A percentile compares a stretch with the other conserved stretches of the same genome.
These are phyloP conservation scores for Aurelia sp. DNA, from an alignment of 30 jellyfish, hydroid and myxozoan genomes.

Conservation along the genomic window DNA sequence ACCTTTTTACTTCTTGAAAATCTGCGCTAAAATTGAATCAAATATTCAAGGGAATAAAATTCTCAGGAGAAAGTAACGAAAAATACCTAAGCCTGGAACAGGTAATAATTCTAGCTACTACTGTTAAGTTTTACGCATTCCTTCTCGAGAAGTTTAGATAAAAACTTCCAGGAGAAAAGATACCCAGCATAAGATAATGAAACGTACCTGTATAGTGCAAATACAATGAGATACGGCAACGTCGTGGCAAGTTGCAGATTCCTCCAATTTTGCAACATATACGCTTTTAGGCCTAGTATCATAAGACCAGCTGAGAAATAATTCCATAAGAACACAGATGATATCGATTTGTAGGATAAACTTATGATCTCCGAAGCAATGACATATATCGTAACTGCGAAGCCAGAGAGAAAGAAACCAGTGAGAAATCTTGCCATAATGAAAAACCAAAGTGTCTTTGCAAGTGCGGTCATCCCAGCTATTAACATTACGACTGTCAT, in stretches of 20 bases:
- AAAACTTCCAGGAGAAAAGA: too few species aligned
- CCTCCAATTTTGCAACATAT: constrained; percentile 71
- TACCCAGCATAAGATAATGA: too few species aligned
- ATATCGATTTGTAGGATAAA: constrained; percentile 25
- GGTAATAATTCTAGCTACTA: too few species aligned
- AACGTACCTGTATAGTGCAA: constrained; percentile 42
- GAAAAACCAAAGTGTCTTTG: constrained; percentile 71
- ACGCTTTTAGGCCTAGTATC: constrained; percentile 71
- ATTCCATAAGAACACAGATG: constrained; percentile 54
- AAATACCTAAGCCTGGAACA: too few species aligned
- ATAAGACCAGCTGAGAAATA: constrained; percentile 67
- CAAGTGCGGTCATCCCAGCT: constrained; percentile 63
- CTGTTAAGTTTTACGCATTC: too few species aligned
- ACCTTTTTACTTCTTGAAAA: too few species aligned
- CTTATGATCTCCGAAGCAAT: constrained; percentile 67
- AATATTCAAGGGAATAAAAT: too few species aligned
- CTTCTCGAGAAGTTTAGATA: too few species aligned
- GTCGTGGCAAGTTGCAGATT: constrained; percentile 60
- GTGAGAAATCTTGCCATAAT: constrained; percentile 56
- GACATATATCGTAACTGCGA: constrained; percentile 63
- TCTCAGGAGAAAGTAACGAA: too few species aligned
- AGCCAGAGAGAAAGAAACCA: constrained; percentile 71
- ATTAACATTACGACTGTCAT: constrained; percentile 53
- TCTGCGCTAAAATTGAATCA: too few species aligned
- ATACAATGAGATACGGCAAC: constrained; percentile 55